phyloP scores from a whole-genome alignment of 2,113 vertebrate genomes.

The Calidris pugnax region DNA sequence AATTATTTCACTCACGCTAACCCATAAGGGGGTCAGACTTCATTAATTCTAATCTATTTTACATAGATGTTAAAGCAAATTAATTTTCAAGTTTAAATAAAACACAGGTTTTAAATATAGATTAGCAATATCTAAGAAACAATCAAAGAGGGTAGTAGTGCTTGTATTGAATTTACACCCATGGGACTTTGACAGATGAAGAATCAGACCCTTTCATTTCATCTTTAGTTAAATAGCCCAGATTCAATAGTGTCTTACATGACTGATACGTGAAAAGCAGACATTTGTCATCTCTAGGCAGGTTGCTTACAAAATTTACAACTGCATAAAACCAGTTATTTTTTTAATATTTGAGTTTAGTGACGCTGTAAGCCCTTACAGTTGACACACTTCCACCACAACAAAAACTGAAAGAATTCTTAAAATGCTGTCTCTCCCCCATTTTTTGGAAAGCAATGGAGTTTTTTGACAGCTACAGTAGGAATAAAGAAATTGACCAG shows the following conservation, averaged over 20 bases:
- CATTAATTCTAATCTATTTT: conserved; percentile 61
- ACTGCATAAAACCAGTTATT: background rate
- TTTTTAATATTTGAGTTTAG: background rate
- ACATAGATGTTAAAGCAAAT: conserved; percentile 32
- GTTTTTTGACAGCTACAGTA: background rate
- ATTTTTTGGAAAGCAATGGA: background rate
- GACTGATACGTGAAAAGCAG: background rate
- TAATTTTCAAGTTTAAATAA: conserved; percentile 65
- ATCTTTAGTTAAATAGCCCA: background rate
- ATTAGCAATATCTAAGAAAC: conserved; percentile 33
- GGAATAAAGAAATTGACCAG: background rate
- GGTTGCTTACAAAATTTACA: background rate
- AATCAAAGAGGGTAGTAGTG: background rate
- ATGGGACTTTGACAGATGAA: background rate
- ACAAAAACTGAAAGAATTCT: background rate
- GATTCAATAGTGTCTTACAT: background rate
- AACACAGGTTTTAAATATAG: conserved; percentile 41
- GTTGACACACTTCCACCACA: background rate
- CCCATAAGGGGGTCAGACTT: conserved; percentile 60
- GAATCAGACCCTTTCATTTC: background rate
- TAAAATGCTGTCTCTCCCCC: background rate
- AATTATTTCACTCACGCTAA: conserved; percentile 41
- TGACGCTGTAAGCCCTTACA: background rate
- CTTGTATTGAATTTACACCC: background rate
- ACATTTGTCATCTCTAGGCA: background rate